Evolutionary conservation across 2,113 vertebrate species (phyloP).

Genomic region (Tapirus terrestris): DNA sequence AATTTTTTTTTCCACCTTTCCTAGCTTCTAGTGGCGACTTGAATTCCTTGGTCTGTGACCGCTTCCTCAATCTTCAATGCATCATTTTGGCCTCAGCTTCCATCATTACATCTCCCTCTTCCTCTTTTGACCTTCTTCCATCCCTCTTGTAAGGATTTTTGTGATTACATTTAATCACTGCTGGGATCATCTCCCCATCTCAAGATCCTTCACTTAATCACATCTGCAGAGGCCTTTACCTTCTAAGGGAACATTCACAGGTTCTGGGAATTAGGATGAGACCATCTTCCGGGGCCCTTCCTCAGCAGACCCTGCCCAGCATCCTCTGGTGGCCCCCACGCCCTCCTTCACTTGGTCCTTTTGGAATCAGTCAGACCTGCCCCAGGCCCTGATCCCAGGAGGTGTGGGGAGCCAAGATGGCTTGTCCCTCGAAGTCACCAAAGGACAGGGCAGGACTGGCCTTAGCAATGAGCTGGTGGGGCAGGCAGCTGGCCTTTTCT

Average conservation of each 20-base stretch:
- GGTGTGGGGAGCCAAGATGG: neutral
- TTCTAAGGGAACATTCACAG: accelerated
- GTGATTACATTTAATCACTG: accelerated
- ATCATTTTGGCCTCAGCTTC: neutral
- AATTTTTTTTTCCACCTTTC: neutral
- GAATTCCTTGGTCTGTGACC: no score
- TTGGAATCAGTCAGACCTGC: neutral
- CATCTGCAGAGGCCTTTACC: neutral
- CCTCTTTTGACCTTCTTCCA: neutral
- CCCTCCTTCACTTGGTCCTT: neutral
- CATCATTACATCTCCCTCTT: neutral
- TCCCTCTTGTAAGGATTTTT: neutral
- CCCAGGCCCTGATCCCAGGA: neutral
- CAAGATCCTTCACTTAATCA: neutral
- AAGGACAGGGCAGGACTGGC: neutral
- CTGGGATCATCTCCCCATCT: neutral
- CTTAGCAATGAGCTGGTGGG: neutral
- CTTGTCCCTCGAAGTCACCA: neutral
- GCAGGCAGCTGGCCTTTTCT: neutral
- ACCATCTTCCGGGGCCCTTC: neutral
- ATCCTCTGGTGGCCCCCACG: neutral
- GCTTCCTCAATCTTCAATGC: neutral
- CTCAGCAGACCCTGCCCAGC: neutral
- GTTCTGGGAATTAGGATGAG: neutral
- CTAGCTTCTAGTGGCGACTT: neutral